Base-by-base conservation (phyloP, 2,113 vertebrate genomes). In the Chionodraco myersi region DNA sequence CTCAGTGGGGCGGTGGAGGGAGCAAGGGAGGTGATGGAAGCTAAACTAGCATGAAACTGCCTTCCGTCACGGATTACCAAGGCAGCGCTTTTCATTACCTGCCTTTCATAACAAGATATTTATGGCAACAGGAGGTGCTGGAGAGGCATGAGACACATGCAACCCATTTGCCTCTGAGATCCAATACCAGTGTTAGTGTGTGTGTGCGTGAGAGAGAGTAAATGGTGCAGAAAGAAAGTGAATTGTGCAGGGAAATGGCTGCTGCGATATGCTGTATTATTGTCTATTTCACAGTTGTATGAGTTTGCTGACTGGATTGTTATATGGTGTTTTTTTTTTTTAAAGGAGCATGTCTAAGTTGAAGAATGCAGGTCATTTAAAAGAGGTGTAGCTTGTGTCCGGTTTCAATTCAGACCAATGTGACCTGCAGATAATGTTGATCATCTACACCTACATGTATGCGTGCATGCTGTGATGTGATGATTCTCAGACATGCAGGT, bases 81-180 rank as follows among this genome's bases (percentile, higher is more conserved):
- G 74, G 44, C 74, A 89, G 65, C 5, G 66, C 72, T 85, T 91
- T 90, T 92, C 93, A 89, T 93, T 92, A 91, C 91, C 90, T 88
- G 89, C 86, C 80, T 93, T 93, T 93, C 90, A 94, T 87, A 90
- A 88, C 79, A 84, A 84, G 84, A 89, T 92, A 94, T 95, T 93
- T 92, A 93, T 87, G 85, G 87, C 80, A 80, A 85, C 78, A 77
- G 82, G 83, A 89, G 80, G 80, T 86, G 89, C 81, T 60, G 72
- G 78, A 72, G 75, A 82, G 75, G 73, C 80, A 73, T 65, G 72
- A 76, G 79, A 90, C 76, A 89, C 86, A 83, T 85, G 88, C 83
- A 85, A 72, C 69, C 86, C 86, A 86, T 93, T 93, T 90, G 75
- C 90, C 71, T 79, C 77, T 18, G 65, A 85, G 77, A 86, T 74